Base-by-base conservation (phyloP, 2,113 vertebrate genomes). In the Tachycineta bicolor region DNA sequence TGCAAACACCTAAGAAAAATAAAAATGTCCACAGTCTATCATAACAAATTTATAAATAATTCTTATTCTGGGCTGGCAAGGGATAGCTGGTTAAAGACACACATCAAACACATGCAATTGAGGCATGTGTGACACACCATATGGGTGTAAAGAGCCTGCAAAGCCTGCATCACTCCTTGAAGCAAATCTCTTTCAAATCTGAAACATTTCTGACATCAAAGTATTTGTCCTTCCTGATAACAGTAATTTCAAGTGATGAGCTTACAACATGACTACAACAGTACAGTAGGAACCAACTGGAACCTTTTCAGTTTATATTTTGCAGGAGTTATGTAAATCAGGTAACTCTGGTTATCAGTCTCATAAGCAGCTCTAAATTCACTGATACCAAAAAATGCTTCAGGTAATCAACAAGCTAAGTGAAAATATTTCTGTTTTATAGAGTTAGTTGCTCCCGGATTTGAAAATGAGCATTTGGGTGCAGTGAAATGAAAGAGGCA, bases 401-500 rank as follows among this genome's bases (percentile, higher is more conserved):
- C 64, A 89, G 76, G 83, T 86, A 91, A 94, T 91, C 73, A 94
- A 85, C 62, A 76, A 60, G 59, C 37, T 70, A 87, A 91, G 75
- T 16, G 85, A 90, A 94, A 94, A 90, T 80, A 77, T 63, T 95
- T 90, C 75, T 87, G 4, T 56, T 96, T 71, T 88, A 74, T 14
- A 33, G 37, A 83, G 56, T 81, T 79, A 84, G 53, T 65, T 81
- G 49, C 89, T 91, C 89, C 76, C 43, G 59, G 83, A 90, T 84
- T 78, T 87, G 87, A 92, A 96, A 94, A 93, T 76, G 77, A 95
- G 87, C 89, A 86, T 90, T 89, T 83, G 55, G 82, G 46, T 53
- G 67, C 60, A 90, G 31, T 65, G 89, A 93, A 87, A 94, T 85
- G 64, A 63, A 76, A 82, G 79, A 94, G 29, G 82, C 75, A 95